Evolutionary conservation across 1,140 invertebrate genomes (phyloP).

Genomic region (Euwallacea similis): DNA sequence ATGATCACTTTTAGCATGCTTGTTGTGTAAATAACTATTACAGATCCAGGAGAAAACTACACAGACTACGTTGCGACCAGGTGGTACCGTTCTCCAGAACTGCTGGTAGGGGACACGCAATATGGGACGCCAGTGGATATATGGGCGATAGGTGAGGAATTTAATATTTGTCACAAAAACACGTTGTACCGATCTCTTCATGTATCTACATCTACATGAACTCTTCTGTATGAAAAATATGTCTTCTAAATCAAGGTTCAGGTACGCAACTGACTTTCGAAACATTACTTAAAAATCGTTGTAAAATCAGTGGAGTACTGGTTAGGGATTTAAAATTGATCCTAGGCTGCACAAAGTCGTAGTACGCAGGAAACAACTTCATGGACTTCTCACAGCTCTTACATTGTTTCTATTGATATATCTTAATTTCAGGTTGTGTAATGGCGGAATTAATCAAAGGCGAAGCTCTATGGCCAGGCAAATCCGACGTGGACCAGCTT

Average conservation of each 20-base stretch:
- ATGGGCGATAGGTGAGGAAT: constrained; percentile 80
- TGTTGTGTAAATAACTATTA: constrained; percentile 21
- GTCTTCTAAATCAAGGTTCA: too few relatives aligned
- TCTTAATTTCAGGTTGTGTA: constrained; percentile 72
- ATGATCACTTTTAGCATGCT: not conserved
- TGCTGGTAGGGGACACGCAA: constrained; percentile 95
- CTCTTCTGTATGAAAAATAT: too few relatives aligned
- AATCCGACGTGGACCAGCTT: constrained; percentile 97
- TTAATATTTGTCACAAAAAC: not conserved
- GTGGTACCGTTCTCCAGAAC: constrained; percentile 96
- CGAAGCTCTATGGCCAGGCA: constrained; percentile 96
- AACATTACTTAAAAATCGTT: too few relatives aligned
- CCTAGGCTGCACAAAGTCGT: too few relatives aligned
- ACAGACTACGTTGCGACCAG: constrained; percentile 99
- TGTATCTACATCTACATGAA: too few relatives aligned
- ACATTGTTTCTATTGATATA: too few relatives aligned
- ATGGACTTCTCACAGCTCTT: not conserved
- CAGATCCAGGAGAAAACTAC: constrained; percentile 92
- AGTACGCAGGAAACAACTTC: not conserved
- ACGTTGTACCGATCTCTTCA: too few relatives aligned
- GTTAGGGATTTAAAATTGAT: too few relatives aligned
- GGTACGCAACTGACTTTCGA: too few relatives aligned
- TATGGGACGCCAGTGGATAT: constrained; percentile 97
- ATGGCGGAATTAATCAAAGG: constrained; percentile 93
- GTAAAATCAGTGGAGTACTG: too few relatives aligned